Evolutionary conservation across 2,113 vertebrate genomes (phyloP), one percentile per base, ranked within the genome.

Genomic region (Apeltes quadracus): DNA sequence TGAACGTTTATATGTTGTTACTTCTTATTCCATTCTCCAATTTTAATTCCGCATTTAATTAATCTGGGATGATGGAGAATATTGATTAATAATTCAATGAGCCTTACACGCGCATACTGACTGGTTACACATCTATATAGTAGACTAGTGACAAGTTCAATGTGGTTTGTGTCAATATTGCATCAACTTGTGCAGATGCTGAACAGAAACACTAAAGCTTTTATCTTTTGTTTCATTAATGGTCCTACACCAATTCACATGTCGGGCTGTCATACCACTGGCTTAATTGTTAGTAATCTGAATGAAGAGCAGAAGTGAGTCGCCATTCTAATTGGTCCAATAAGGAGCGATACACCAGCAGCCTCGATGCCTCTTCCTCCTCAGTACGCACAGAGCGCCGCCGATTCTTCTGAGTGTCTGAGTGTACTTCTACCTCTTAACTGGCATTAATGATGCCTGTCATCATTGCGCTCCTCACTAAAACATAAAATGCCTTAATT

Each of bases 251-350:
- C 20, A 29, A 20, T 76, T 56, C 5, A 39, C 27, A 63, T 27
- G 51, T 63, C n/a, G n/a, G n/a, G n/a, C 51, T 43, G 34, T 81
- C 43, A 39, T 32, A 36, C 73, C 39, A 55, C 53, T 72, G 61
- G 18, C 48, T 70, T 73, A 69, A 64, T 79, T 61, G 62, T 76
- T 84, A 61, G 46, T 44, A 12, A 51, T 79, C 59, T 65, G 69
- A 76, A 67, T 75, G 67, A 86, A 86, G 68, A 80, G 63, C 68
- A 69, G 81, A 82, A 29, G 57, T 84, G 62, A 85, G 84, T 83
- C 66, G 56, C 62, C 23, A 15, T 59, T 84, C 79, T 85, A 85
- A 90, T 87, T 84, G 76, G 84, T 4, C 80, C 81, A 75, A 82
- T 76, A 85, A 56, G 69, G 72, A 84, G 57, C 36, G 25, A 76